These are phyloP conservation scores for Heteronetta atricapilla DNA, from an alignment of 2,113 vertebrate genomes.

Conservation along the genomic window DNA sequence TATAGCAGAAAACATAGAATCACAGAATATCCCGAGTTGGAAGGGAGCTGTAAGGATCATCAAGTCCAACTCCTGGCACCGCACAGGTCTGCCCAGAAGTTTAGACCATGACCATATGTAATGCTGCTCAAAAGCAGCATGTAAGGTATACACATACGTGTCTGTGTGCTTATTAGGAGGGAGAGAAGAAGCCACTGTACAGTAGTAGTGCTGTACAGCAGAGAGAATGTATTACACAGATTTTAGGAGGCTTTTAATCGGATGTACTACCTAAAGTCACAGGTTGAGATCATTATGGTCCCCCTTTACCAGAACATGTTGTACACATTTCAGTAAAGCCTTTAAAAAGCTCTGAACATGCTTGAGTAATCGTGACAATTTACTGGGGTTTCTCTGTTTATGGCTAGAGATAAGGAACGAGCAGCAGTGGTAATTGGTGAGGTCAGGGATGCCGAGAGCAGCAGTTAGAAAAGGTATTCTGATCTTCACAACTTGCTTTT, in stretches of 20 bases:
- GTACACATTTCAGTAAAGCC: not conserved
- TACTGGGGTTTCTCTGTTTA: conserved; percentile 14
- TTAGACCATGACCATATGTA: not conserved
- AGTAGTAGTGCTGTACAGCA: not conserved
- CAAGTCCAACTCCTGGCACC: no score
- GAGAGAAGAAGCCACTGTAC: not conserved
- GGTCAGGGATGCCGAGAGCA: not conserved
- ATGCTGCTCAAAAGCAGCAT: not conserved
- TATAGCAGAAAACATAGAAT: not conserved
- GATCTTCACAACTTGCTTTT: not conserved
- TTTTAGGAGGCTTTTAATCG: not conserved
- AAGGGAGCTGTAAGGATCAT: no score
- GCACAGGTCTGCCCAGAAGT: no score
- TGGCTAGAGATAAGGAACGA: not conserved
- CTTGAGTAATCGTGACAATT: not conserved
- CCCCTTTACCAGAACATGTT: not conserved
- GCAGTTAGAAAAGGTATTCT: not conserved
- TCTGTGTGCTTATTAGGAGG: not conserved
- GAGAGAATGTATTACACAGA: not conserved
- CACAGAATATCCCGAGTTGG: no score
- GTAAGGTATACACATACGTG: rapidly evolving
- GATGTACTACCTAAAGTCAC: not conserved
- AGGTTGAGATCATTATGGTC: not conserved
- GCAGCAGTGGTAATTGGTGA: not conserved
- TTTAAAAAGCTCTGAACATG: not conserved